Evolutionary conservation across 2,888 invertebrate genomes (phyloP), one percentile per base, ranked within the genome.

Genomic region (Andrena hattorfiana): DNA sequence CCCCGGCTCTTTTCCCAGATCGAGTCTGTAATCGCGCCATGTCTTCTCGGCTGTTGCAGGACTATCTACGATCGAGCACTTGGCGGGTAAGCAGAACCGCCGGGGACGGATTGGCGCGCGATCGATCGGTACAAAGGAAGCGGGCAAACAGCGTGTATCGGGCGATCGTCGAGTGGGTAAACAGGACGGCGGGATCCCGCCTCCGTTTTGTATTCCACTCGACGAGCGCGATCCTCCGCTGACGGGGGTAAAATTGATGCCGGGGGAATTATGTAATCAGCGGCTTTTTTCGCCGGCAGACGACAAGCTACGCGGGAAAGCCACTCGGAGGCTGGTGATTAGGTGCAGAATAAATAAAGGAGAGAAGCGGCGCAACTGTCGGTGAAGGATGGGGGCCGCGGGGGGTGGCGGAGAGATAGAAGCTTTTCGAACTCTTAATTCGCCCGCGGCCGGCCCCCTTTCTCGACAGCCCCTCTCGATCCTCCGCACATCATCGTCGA

Each of bases 371-470:
- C 10, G 32, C 51, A 68, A 51, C 66, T n/a, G 62, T 60, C 73
- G 56, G 72, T 54, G 63, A 72, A 77, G 66, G 63, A 75, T 67
- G 26, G 69, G 51, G 30, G 6, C 30, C 35, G 28, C 26, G 26
- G 48, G 56, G 73, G 26, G 35, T 54, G 73, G 13, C 64, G 56
- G 62, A 77, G 73, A 85, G 86, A 86, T 82, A 82, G 90, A 85
- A 75, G 83, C 85, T 86, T 90, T 91, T 88, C 88, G 88, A 91
- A 90, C 88, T 90, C 90, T 88, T 89, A 88, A 91, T 89, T 90
- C 88, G 89, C 87, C 87, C 69, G 88, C 87, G 89, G 88, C 88
- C 85, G 83, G 83, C 85, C 84, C 42, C 89, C 87, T 86, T 87
- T 83, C 84, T 85, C 83, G 80, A 71, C 83, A 73, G 81, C 85